These are phyloP conservation scores for Anhinga rufa DNA, from an alignment of 2,113 vertebrate genomes.

Conservation along the genomic window DNA sequence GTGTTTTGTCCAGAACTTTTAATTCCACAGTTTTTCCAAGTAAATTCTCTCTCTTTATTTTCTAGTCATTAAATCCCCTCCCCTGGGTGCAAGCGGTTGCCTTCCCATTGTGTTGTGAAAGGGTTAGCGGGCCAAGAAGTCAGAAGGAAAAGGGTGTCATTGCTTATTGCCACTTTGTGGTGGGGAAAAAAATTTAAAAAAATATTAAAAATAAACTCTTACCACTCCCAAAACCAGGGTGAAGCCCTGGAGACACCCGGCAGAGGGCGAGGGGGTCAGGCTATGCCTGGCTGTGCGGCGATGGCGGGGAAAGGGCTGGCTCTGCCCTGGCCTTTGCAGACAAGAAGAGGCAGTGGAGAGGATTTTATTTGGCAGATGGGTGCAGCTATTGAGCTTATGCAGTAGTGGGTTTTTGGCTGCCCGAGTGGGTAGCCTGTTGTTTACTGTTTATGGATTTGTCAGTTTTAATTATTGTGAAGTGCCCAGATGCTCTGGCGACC, in stretches of 20 bases:
- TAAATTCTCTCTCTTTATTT: conserved; percentile 77
- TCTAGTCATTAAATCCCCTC: conserved; percentile 77
- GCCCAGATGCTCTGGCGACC: conserved; percentile 65
- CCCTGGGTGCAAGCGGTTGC: conserved; percentile 71
- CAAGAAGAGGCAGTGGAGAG: conserved; percentile 11
- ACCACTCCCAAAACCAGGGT: background rate
- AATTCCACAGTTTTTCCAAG: conserved; percentile 75
- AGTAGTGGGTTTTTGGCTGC: conserved; percentile 66
- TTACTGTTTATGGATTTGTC: conserved; percentile 70
- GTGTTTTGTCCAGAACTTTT: conserved; percentile 75
- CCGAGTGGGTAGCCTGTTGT: conserved; percentile 67
- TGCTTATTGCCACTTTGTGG: conserved; percentile 11
- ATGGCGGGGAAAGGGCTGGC: background rate
- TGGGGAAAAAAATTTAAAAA: background rate
- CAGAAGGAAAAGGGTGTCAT: conserved; percentile 44
- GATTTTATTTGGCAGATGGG: conserved; percentile 66
- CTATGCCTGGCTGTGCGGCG: background rate
- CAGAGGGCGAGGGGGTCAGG: background rate
- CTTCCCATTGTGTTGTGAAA: conserved; percentile 69
- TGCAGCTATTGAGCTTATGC: conserved; percentile 60
- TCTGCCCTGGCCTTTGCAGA: background rate
- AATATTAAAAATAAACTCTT: background rate
- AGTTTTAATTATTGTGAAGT: conserved; percentile 71
- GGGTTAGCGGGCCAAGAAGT: conserved; percentile 61
- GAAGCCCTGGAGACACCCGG: background rate